Base-by-base conservation (phyloP, 2,113 vertebrate species). In the Grantiella picta region DNA sequence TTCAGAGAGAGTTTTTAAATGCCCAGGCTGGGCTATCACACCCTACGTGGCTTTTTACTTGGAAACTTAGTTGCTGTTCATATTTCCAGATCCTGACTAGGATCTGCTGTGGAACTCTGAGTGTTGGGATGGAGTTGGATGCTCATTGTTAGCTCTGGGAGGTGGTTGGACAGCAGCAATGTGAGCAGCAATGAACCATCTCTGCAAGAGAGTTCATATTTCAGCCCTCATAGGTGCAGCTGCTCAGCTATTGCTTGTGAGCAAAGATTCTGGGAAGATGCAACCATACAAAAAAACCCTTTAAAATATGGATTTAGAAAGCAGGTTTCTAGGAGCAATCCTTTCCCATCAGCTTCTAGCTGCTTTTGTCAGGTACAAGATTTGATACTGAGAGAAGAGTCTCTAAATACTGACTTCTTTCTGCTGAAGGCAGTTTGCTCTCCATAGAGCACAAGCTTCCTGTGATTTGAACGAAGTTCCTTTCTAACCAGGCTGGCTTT, bases 271-370 rank as follows among this genome's bases (percentile, higher is more conserved):
- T 75, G 42, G 42, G 38, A 59, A 71, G 35, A 56, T 35, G 29
- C 7, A 31, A 8, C 7, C 1, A 6, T 66, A n/a, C 15, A 65
- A 60, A 36, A 64, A 54, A 10, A 0, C 10, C 12, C 10, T 35
- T 45, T 31, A 12, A 83, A 80, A 38, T 29, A 20, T 3, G 18
- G 17, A 9, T 86, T 65, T 52, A 25, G 20, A 60, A 45, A 80
- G 9, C 1, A 5, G 13, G 1, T 85, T 90, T 69, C 13, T 19
- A 22, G 72, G 52, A 20, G 15, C 4, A 28, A 9, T 77, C 24
- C 31, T 83, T 44, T 16, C 2, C 1, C 2, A 4, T 44, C 1
- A 7, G 52, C 31, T 64, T 82, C 59, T 56, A 57, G 18, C 9
- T 60, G 38, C 33, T 82, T 86, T 71, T 1, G 5, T 66, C 40